These are phyloP conservation scores for Lepisosteus osseus DNA, from an alignment of 2,113 vertebrate genomes.

Conservation along the genomic window DNA sequence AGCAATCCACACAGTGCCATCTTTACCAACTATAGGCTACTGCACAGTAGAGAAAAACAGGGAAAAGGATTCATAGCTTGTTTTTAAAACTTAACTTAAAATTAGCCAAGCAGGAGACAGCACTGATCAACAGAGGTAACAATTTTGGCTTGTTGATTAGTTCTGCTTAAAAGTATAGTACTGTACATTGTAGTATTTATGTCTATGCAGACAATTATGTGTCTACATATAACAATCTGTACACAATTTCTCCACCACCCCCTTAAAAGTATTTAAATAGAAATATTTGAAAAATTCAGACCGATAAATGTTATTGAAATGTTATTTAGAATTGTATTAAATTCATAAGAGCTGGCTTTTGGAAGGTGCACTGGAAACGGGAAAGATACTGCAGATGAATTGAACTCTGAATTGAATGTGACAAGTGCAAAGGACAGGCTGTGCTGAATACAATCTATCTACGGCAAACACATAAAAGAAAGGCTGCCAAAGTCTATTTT, in stretches of 20 bases:
- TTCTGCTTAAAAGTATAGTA: not conserved
- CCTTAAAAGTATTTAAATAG: not conserved
- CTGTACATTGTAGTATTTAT: not conserved
- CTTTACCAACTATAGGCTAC: no score
- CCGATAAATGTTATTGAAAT: not conserved
- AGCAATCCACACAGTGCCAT: not conserved
- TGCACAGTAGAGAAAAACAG: no score
- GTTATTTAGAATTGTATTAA: not conserved
- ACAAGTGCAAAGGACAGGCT: not conserved
- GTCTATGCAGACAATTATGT: not conserved
- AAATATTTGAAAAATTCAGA: not conserved
- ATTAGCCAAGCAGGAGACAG: constrained; percentile 10
- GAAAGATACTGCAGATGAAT: constrained; percentile 2
- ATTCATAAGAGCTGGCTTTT: not conserved
- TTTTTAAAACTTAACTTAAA: not conserved
- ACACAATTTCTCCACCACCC: not conserved
- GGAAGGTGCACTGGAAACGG: not conserved
- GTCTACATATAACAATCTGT: not conserved
- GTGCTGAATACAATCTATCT: not conserved
- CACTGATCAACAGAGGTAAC: constrained; percentile 26
- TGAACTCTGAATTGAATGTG: constrained; percentile 13
- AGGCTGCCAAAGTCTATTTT: constrained; percentile 1
- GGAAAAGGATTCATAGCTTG: not conserved
- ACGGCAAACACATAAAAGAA: not conserved
- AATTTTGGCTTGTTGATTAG: constrained; percentile 19